These are phyloP conservation scores for Fregata magnificens DNA, from an alignment of 2,113 vertebrate genomes.

Conservation along the genomic window DNA sequence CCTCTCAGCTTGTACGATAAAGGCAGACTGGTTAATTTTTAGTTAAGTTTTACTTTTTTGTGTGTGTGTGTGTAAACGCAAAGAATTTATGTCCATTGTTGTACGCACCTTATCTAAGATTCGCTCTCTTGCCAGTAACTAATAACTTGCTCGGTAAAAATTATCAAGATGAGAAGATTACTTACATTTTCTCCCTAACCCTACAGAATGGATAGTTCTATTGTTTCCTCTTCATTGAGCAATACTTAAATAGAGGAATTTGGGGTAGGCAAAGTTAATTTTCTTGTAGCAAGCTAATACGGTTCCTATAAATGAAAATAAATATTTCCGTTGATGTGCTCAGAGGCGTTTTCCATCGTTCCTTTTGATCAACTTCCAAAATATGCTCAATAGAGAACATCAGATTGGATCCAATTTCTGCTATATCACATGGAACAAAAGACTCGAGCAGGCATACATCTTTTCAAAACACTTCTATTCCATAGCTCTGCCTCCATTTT, in stretches of 20 bases:
- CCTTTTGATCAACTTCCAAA: slow-evolving; percentile 24
- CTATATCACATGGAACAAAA: slow-evolving; percentile 17
- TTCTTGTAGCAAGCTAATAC: not conserved
- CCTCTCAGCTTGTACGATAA: not conserved
- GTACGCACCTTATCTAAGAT: not conserved
- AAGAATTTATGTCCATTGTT: not conserved
- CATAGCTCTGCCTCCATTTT: slow-evolving; percentile 60
- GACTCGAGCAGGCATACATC: not conserved
- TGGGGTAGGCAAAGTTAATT: not conserved
- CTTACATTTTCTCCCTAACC: not conserved
- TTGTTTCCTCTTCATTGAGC: not conserved
- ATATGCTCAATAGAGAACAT: not conserved
- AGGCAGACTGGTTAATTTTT: not conserved
- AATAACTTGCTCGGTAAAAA: not conserved
- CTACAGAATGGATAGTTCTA: not conserved
- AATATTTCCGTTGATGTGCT: not conserved
- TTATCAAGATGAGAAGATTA: not conserved
- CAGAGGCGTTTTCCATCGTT: not conserved
- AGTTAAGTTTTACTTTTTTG: not conserved
- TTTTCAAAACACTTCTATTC: not conserved
- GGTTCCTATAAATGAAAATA: not conserved
- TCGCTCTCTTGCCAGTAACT: not conserved
- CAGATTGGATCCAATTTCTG: slow-evolving; percentile 3
- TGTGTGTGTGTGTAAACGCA: too few relatives aligned
- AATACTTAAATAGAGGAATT: not conserved